Evolutionary conservation across 2,888 invertebrate species (phyloP).

Genomic region (Volucella inflata): DNA sequence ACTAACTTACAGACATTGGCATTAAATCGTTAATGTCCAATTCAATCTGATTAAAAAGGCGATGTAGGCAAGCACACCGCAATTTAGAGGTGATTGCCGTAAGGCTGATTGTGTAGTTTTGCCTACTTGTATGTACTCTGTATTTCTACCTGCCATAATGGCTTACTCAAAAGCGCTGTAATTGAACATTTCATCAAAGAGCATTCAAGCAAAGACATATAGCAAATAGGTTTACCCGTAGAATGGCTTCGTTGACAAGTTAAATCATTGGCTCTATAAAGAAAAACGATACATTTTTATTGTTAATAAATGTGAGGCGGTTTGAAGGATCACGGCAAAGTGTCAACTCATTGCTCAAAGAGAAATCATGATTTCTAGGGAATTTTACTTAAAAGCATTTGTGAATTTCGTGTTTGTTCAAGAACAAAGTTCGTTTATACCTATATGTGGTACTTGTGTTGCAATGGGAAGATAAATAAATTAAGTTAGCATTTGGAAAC

Average conservation of each 20-base stretch:
- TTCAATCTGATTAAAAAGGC: conserved; percentile 59
- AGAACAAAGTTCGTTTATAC: no score
- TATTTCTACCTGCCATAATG: conserved; percentile 51
- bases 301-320: background rate
- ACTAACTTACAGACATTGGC: conserved; percentile 29
- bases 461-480: no score
- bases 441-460: no score
- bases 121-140: conserved; percentile 32
- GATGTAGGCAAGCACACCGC: conserved; percentile 49
- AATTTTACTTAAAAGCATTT: no score
- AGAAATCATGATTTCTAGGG: background rate
- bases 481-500: no score
- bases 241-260: conserved; percentile 55
- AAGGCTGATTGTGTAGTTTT: conserved; percentile 47
- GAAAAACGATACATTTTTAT: conserved; percentile 26
- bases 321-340: conserved; percentile 45
- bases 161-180: conserved; percentile 42
- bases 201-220: conserved; percentile 46
- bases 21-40: conserved; percentile 43
- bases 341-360: background rate
- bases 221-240: background rate
- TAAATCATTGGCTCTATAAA: conserved; percentile 45
- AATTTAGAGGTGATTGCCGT: conserved; percentile 19
- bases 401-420: no score
- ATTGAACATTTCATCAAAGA: conserved; percentile 66